These are phyloP conservation scores for Pristionchus pacificus DNA, from an alignment of 1,140 invertebrate species.

Conservation along the genomic window DNA sequence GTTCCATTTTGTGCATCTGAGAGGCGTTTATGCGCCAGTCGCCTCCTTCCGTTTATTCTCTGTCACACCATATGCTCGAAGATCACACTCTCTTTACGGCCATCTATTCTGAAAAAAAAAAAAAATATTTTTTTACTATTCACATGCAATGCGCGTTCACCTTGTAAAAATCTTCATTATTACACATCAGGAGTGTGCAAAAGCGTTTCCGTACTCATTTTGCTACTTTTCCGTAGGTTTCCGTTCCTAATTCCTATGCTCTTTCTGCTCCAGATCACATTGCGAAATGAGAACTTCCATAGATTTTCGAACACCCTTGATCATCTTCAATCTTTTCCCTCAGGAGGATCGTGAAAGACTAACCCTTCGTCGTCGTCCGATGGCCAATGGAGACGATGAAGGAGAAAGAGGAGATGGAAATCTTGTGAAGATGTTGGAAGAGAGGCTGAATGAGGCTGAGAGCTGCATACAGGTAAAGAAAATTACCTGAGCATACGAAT, in stretches of 20 bases:
- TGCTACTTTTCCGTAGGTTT: too few species aligned
- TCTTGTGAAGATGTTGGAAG: slow-evolving; percentile 48
- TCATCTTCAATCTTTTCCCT: slow-evolving; percentile 31
- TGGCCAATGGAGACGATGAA: slow-evolving; percentile 33
- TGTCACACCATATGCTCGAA: too few species aligned
- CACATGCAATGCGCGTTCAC: too few species aligned
- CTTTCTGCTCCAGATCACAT: slow-evolving; percentile 1
- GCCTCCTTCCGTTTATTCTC: too few species aligned
- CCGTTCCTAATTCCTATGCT: slow-evolving; percentile 9
- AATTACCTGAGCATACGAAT: too few species aligned
- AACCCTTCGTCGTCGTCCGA: slow-evolving; percentile 37
- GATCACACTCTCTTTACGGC: neutral
- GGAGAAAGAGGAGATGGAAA: slow-evolving; percentile 30
- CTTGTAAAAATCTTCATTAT: neutral
- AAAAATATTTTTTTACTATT: slow-evolving; percentile 15
- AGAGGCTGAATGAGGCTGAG: slow-evolving; percentile 50
- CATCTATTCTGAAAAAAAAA: slow-evolving; percentile 1
- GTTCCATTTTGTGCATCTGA: neutral
- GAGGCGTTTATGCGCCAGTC: neutral
- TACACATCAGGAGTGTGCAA: too few species aligned
- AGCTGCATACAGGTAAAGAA: slow-evolving; percentile 28
- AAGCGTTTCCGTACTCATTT: too few species aligned
- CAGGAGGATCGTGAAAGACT: slow-evolving; percentile 39
- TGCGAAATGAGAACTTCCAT: slow-evolving; percentile 7
- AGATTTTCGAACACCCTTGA: slow-evolving; percentile 22